Evolutionary conservation across 2,888 invertebrate species (phyloP).

Genomic region (Helobdella robusta): DNA sequence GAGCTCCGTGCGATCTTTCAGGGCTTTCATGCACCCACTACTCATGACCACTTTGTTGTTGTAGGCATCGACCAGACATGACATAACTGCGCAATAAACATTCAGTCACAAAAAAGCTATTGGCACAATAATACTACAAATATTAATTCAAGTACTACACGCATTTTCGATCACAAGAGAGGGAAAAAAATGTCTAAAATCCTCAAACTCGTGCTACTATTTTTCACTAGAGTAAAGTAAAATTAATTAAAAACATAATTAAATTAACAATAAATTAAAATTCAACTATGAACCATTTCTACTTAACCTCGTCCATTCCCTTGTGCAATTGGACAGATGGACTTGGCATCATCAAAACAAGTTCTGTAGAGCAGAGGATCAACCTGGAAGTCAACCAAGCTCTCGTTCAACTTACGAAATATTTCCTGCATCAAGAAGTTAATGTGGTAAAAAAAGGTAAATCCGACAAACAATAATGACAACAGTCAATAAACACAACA

Average conservation of each 20-base stretch:
- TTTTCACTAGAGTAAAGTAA: background rate
- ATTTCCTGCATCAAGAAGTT: constrained; percentile 68
- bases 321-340: constrained; percentile 58
- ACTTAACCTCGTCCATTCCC: constrained; percentile 71
- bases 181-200: background rate
- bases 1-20: constrained; percentile 76
- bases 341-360: constrained; percentile 66
- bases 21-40: constrained; percentile 67
- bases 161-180: background rate
- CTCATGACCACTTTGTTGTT: constrained; percentile 61
- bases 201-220: background rate
- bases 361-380: constrained; percentile 82
- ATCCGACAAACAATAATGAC: too few species aligned
- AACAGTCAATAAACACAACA: too few species aligned
- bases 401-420: constrained; percentile 71
- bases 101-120: background rate
- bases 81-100: constrained; percentile 39
- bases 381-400: constrained; percentile 83
- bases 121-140: background rate
- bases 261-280: background rate
- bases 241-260: too few species aligned
- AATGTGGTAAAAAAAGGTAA: too few species aligned
- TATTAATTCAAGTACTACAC: background rate
- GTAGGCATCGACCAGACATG: constrained; percentile 50
- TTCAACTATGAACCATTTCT: background rate